Conservation (phyloP, 1,140 invertebrate genomes). For the Diachasma alloeum region DNA sequence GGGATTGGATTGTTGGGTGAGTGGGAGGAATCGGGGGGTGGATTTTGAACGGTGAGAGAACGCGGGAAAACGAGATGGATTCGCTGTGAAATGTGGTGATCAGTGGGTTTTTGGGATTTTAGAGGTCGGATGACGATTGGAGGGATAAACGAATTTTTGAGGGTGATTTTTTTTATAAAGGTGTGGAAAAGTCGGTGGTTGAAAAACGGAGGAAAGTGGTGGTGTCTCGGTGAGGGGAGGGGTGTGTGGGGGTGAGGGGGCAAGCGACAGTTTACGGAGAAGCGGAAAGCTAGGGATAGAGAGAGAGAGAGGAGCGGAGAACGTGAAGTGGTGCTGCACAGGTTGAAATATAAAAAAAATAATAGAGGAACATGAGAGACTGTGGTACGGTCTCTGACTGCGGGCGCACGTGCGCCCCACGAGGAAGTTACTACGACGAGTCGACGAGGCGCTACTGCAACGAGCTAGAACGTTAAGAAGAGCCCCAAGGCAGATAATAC, state of each 20-base stretch:
- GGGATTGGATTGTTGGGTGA: too few relatives aligned
- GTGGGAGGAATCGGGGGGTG: too few relatives aligned
- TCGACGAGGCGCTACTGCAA: slow-evolving; percentile 29
- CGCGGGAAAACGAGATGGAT: not conserved
- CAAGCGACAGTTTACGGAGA: not conserved
- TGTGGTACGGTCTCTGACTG: slow-evolving; percentile 22
- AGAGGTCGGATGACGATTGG: not conserved
- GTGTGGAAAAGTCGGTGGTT: not conserved
- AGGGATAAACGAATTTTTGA: not conserved
- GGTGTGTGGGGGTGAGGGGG: not conserved
- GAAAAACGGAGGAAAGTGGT: not conserved
- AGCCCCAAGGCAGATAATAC: slow-evolving; percentile 23
- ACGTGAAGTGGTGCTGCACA: not conserved
- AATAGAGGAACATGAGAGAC: slow-evolving; percentile 32
- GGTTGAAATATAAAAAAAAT: not conserved
- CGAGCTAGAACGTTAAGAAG: slow-evolving; percentile 26
- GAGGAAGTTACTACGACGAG: slow-evolving; percentile 35
- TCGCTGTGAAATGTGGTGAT: not conserved
- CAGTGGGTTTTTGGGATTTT: too few relatives aligned
- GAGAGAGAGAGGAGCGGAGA: not conserved
- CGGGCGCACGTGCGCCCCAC: slow-evolving; percentile 38
- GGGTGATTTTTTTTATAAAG: not conserved
- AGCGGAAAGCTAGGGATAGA: not conserved
- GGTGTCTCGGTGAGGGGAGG: not conserved
- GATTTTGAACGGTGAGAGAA: not conserved